These are phyloP conservation scores for Phortica variegata DNA, from an alignment of 1,140 invertebrate species.

Conservation along the genomic window DNA sequence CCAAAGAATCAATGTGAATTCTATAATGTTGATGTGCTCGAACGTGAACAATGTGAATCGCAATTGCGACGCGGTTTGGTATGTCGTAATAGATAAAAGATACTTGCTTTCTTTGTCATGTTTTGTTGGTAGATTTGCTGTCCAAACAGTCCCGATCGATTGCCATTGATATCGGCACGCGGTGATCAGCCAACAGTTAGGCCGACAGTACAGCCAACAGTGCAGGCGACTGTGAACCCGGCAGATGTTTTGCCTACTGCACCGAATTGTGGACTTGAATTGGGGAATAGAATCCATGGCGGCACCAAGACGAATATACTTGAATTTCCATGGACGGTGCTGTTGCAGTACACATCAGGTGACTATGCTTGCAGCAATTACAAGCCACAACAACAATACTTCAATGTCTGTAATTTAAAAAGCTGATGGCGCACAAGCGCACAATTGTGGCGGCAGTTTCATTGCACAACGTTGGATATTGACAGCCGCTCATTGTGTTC, in stretches of 20 bases:
- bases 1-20: conserved; percentile 22
- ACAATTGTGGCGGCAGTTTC: conserved; percentile 62
- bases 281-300: conserved; percentile 21
- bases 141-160: conserved; percentile 19
- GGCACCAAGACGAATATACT: conserved; percentile 19
- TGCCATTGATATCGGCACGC: conserved; percentile 16
- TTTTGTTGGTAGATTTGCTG: conserved; percentile 25
- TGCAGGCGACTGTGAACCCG: background rate
- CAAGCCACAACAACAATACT: background rate
- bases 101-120: background rate
- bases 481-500: conserved; percentile 63
- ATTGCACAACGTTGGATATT: conserved; percentile 60
- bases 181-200: conserved; percentile 5
- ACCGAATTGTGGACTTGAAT: conserved; percentile 30
- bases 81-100: conserved; percentile 2
- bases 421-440: conserved; percentile 12
- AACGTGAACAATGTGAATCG: conserved; percentile 23
- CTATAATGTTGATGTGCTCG: conserved; percentile 16
- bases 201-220: background rate
- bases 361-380: background rate
- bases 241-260: conserved; percentile 22
- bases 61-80: conserved; percentile 29
- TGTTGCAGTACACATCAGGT: conserved; percentile 27
- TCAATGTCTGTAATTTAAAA: no score
- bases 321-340: conserved; percentile 40